Base-by-base conservation (phyloP, 2,888 invertebrate species). In the Limenitis camilla region DNA sequence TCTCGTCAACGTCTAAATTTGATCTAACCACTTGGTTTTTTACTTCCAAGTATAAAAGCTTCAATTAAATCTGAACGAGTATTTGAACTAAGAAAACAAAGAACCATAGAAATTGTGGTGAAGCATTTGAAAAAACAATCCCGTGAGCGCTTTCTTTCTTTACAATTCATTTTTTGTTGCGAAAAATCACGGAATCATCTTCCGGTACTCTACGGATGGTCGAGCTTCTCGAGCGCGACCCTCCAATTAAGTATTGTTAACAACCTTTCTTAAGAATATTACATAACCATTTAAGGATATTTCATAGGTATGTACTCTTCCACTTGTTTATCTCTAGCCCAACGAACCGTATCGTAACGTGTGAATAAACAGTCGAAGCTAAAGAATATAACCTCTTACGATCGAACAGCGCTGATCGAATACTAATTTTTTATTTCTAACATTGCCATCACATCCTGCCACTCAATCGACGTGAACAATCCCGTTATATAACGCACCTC, bases 401-500 rank as follows among this genome's bases (percentile, higher is more conserved):
- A 45, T 44, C 50, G 45, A 45, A 51, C 44, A 33, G 29, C n/a
- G 33, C 40, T 11, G 10, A 33, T 30, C 44, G 40, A 52, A 55
- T 52, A 48, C 39, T 33, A 36, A 49, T 53, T 44, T 49, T 49
- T 53, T 44, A 45, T 49, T 52, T 52, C 39, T 11, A 49, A 45
- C 19, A 52, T 40, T 10, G 38, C 44, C 47, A 44, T 39, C 30
- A 40, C 29, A 39, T 45, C 40, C 40, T 51, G 40, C 45, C 40
- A 29, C 40, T 49, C 36, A 10, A 29, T 40, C 40, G 40, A n/a
- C 40, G 30, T 38, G 40, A 19, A 54, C 52, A 41, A 60, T 76
- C 76, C 81, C 79, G 81, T 83, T 84, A 84, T 71, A 77, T 82
- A 83, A 84, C 79, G 64, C 76, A 78, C 76, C 76, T 79, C 78